Conservation (phyloP, 2,113 vertebrate species). For the Microcebus griseorufus region DNA sequence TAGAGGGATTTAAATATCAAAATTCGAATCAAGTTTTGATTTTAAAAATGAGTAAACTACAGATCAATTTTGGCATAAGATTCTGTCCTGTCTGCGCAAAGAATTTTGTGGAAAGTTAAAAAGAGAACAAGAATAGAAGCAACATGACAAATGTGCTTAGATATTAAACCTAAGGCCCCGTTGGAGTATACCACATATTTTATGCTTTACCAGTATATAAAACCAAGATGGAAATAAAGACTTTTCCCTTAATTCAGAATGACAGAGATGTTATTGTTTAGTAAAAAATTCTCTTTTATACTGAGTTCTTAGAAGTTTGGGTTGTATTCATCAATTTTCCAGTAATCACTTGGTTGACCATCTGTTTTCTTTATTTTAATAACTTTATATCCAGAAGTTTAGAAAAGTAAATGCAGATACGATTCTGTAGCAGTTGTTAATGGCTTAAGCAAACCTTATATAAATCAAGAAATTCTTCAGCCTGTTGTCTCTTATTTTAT, state of each 20-base stretch:
- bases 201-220: conserved; percentile 23
- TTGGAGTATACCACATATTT: neutral
- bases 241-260: conserved; percentile 54
- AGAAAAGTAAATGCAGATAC: conserved; percentile 72
- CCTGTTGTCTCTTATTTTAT: conserved; percentile 54
- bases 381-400: conserved; percentile 78
- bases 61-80: conserved; percentile 15
- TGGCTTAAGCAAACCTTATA: conserved; percentile 55
- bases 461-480: conserved; percentile 63
- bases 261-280: conserved; percentile 66
- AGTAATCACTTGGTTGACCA: conserved; percentile 75
- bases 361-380: conserved; percentile 77
- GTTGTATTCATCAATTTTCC: conserved; percentile 77
- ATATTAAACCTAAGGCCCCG: neutral
- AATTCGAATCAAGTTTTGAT: conserved; percentile 14
- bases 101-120: conserved; percentile 19
- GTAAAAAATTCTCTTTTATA: conserved; percentile 70
- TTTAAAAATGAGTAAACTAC: conserved; percentile 29
- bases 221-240: conserved; percentile 48
- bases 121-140: neutral
- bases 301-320: conserved; percentile 77
- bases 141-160: neutral
- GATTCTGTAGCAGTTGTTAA: conserved; percentile 68
- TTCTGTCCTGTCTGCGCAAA: neutral
- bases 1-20: conserved; percentile 5